Evolutionary conservation across 1,140 invertebrate species (phyloP), one percentile per base, ranked within the genome.

Genomic region (Agraylea sexmaculata): DNA sequence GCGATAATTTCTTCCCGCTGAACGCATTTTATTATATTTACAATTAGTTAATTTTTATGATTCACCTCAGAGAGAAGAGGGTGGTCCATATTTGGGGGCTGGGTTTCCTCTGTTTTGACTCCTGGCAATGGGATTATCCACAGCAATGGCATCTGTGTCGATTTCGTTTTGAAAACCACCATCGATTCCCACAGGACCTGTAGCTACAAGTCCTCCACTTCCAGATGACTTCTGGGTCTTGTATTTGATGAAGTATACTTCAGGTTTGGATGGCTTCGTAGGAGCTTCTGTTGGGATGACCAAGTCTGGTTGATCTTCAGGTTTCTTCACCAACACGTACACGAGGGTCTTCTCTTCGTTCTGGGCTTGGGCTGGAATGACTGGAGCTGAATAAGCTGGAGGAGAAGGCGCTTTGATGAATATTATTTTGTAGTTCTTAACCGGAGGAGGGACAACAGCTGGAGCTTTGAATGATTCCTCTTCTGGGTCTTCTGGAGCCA

Each of bases 301-400:
- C 59, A 83, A 71, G 53, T 80, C 74, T 40, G 75, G 75, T 31
- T 70, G 69, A 25, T 80, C 77, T 52, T 82, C 75, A 34, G 76
- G 78, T 61, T 74, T 78, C 70, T 82, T 82, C 37, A 82, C 77
- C 58, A 84, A 62, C 15, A 83, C 80, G 59, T 83, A 83, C 56
- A 83, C 80, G 39, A 83, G 60, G 2, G 80, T 83, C 65, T 83
- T 83, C 55, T 81, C 76, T 57, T 80, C 77, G 54, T 79, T 76
- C 56, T 80, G 78, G 27, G 74, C 70, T 42, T 75, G 71, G 35
- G 77, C 54, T 13, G 76, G 76, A 29, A 80, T 75, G 13, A 74
- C 63, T 16, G 78, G 77, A 3, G 74, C 75, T 36, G 71, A 74
- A 42, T 77, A 77, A 36, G 76, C 72, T 33, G 78, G 74, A 34